These are phyloP conservation scores for Brachyopa scutellaris DNA, from an alignment of 2,888 invertebrate species.

Conservation along the genomic window DNA sequence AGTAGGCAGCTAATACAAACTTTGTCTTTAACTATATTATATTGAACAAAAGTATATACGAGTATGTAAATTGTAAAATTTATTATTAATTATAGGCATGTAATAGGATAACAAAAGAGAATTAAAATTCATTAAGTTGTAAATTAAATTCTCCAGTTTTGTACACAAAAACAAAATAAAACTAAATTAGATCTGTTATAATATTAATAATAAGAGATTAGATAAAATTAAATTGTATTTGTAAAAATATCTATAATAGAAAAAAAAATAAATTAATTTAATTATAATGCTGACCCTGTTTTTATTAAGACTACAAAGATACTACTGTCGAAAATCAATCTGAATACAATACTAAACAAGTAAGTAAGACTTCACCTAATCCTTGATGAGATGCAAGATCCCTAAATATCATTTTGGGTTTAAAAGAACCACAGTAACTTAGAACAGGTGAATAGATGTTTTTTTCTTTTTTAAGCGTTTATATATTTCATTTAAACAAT, in stretches of 20 bases:
- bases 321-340: too few species aligned
- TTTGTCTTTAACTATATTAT: not conserved
- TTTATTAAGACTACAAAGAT: too few species aligned
- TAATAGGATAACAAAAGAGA: not conserved
- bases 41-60: not conserved
- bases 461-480: too few species aligned
- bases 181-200: slow-evolving; percentile 43
- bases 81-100: not conserved
- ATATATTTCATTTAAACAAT: too few species aligned
- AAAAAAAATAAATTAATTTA: slow-evolving; percentile 57
- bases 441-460: too few species aligned
- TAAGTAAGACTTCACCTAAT: too few species aligned
- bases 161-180: slow-evolving; percentile 33
- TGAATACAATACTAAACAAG: too few species aligned
- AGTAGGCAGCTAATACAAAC: not conserved
- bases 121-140: not conserved
- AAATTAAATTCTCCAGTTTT: slow-evolving; percentile 44
- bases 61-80: slow-evolving; percentile 13
- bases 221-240: slow-evolving; percentile 40
- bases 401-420: too few species aligned
- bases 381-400: too few species aligned
- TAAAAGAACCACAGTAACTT: too few species aligned
- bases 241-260: slow-evolving; percentile 53
- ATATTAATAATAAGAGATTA: slow-evolving; percentile 4
- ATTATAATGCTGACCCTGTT: not conserved